Evolutionary conservation across 1,140 invertebrate species (phyloP).

Genomic region (Magallana angulata): DNA sequence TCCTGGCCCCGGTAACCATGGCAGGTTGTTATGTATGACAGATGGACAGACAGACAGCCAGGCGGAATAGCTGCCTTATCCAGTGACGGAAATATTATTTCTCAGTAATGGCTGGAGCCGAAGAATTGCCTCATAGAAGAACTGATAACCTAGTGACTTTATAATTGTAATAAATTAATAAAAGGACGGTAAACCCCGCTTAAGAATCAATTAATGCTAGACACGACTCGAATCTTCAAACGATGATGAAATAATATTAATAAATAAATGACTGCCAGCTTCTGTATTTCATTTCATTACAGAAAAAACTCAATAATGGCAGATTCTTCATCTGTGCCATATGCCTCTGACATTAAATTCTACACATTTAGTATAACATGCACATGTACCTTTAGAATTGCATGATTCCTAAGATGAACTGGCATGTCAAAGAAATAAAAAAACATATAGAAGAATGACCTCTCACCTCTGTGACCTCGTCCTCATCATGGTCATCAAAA

Average conservation of each 20-base stretch:
- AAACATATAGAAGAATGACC: neutral
- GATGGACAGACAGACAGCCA: conserved; percentile 17
- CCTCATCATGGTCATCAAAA: conserved; percentile 52
- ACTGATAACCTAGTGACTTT: conserved; percentile 26
- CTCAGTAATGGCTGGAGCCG: neutral
- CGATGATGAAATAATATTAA: neutral
- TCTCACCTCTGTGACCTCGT: conserved; percentile 50
- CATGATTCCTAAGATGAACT: no score
- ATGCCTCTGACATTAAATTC: no score
- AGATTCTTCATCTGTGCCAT: no score
- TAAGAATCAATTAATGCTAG: conserved; percentile 34
- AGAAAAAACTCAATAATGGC: no score
- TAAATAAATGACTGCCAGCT: neutral
- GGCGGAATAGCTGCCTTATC: conserved; percentile 14
- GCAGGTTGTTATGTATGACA: neutral
- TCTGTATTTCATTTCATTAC: neutral
- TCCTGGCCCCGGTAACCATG: neutral
- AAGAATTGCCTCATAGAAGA: neutral
- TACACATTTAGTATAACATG: no score
- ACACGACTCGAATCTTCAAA: conserved; percentile 24
- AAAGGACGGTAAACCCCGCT: neutral
- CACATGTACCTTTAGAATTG: no score
- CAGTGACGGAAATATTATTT: conserved; percentile 23
- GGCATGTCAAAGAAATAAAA: neutral
- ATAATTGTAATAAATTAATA: conserved; percentile 39